phyloP scores from a whole-genome alignment of 2,113 vertebrate genomes.

The Tragelaphus strepsiceros region DNA sequence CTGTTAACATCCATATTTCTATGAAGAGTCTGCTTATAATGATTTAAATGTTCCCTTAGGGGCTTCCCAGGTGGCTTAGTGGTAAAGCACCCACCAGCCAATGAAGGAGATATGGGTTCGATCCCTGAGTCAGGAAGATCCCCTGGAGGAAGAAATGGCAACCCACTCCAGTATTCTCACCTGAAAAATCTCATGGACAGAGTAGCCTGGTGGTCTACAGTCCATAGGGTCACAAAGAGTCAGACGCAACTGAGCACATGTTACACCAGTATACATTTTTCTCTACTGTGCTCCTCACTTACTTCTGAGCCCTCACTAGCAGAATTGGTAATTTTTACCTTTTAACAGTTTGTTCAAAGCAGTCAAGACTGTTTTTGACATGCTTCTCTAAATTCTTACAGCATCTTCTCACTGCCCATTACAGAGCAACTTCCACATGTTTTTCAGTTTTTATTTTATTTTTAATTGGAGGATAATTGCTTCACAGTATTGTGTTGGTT shows the following conservation, averaged over 20 bases:
- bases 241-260: neutral
- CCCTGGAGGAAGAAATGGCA: neutral
- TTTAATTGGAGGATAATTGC: neutral
- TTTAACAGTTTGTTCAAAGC: neutral
- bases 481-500: neutral
- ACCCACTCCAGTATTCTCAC: neutral
- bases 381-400: neutral
- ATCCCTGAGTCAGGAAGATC: neutral
- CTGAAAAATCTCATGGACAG: neutral
- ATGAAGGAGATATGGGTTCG: neutral
- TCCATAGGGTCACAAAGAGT: neutral
- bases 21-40: neutral
- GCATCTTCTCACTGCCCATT: neutral
- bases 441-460: neutral
- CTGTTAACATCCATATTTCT: neutral
- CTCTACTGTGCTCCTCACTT: neutral
- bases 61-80: neutral
- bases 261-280: neutral
- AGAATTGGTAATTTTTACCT: neutral
- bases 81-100: neutral
- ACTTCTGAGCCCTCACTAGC: neutral
- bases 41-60: neutral
- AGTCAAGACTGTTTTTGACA: neutral
- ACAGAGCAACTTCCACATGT: neutral
- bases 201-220: neutral